phyloP scores from a whole-genome alignment of 2,888 invertebrate genomes.

The Sturmia bella region DNA sequence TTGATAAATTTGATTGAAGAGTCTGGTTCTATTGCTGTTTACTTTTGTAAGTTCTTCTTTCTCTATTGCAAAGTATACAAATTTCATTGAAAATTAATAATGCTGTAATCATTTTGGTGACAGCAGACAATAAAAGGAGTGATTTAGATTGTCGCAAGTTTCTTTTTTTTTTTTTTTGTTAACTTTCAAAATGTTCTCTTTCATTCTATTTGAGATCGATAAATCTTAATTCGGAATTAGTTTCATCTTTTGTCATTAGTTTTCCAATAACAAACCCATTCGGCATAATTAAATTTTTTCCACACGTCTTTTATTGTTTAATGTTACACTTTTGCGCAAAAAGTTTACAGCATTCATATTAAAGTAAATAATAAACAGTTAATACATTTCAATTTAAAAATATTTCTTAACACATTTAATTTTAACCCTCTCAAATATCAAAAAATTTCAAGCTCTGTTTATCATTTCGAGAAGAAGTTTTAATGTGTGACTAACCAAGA shows the following conservation, averaged over 20 bases:
- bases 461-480: conserved; percentile 35
- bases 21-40: conserved; percentile 92
- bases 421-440: conserved; percentile 35
- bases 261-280: no score
- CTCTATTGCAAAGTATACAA: background rate
- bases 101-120: conserved; percentile 79
- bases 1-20: conserved; percentile 89
- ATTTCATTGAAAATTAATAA: conserved; percentile 39
- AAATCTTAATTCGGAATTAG: no score
- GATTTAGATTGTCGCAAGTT: background rate
- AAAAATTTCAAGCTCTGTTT: conserved; percentile 42
- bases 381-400: conserved; percentile 12
- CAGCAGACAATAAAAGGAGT: conserved; percentile 68
- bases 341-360: conserved; percentile 75
- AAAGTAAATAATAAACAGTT: conserved; percentile 45
- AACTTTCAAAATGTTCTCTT: no score
- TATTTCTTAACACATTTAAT: background rate
- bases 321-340: conserved; percentile 80
- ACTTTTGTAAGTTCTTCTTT: conserved; percentile 90
- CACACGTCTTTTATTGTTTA: conserved; percentile 54
- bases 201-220: no score
- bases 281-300: no score
- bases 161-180: no score
- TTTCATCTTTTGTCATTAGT: background rate
- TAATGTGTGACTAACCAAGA: conserved; percentile 65